phyloP scores from a whole-genome alignment of 1,140 invertebrate species.

The Rhizoglyphus robini region DNA sequence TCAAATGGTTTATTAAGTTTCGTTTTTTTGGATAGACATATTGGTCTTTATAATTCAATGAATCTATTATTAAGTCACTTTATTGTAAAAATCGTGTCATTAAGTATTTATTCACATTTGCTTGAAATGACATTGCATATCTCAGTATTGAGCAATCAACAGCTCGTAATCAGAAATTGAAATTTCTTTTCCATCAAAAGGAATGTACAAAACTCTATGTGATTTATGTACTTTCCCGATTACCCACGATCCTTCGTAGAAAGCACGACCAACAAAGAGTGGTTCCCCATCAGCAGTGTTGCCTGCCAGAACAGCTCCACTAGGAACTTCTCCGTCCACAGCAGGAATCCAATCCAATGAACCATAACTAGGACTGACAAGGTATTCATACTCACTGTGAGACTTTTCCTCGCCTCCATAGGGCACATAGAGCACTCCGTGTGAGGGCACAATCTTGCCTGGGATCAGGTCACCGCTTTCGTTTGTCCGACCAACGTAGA shows the following conservation, averaged over 20 bases:
- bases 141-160: neutral
- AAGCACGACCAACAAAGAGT: slow-evolving; percentile 26
- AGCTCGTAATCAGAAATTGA: slow-evolving; percentile 9
- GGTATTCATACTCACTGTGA: slow-evolving; percentile 35
- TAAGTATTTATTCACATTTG: too few relatives aligned
- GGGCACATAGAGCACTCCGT: slow-evolving; percentile 54
- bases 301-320: slow-evolving; percentile 35
- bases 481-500: slow-evolving; percentile 42
- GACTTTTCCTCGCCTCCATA: slow-evolving; percentile 48
- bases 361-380: slow-evolving; percentile 23
- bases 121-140: too few relatives aligned
- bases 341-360: slow-evolving; percentile 47
- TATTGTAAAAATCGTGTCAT: too few relatives aligned
- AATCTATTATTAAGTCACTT: too few relatives aligned
- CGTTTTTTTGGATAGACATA: too few relatives aligned
- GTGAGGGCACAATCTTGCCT: slow-evolving; percentile 52
- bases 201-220: slow-evolving; percentile 26
- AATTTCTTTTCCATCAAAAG: slow-evolving; percentile 26
- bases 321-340: slow-evolving; percentile 49
- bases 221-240: slow-evolving; percentile 32
- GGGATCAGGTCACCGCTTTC: slow-evolving; percentile 43
- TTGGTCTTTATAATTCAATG: too few relatives aligned
- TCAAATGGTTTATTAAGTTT: too few relatives aligned
- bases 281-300: slow-evolving; percentile 24
- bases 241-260: slow-evolving; percentile 27